A percentile compares a stretch with the other conserved stretches of the same genome.
Evolutionary conservation across 2,113 vertebrate genomes (phyloP).

Genomic region (Tiliqua scincoides): DNA sequence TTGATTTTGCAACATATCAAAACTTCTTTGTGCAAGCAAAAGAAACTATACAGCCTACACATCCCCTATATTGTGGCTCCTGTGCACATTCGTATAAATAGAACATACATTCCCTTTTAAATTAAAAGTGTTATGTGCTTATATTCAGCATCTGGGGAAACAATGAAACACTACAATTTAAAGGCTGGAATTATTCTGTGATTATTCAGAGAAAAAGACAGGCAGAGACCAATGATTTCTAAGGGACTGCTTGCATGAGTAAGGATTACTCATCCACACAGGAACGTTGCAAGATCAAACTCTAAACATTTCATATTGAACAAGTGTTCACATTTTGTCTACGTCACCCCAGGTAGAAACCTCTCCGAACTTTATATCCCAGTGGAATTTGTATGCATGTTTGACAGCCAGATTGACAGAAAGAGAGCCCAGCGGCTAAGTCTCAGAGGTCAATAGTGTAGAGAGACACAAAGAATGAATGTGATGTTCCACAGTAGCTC

Average conservation of each 20-base stretch:
- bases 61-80: background rate
- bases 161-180: slow-evolving; percentile 17
- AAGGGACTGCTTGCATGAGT: slow-evolving; percentile 27
- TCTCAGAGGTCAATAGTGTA: slow-evolving; percentile 42
- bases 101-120: background rate
- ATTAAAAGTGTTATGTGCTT: background rate
- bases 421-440: slow-evolving; percentile 4
- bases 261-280: slow-evolving; percentile 16
- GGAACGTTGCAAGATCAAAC: slow-evolving; percentile 33
- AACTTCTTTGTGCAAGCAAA: background rate
- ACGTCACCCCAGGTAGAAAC: slow-evolving; percentile 51
- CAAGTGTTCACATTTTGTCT: background rate
- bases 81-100: background rate
- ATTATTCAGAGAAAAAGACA: slow-evolving; percentile 8
- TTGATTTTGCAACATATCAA: background rate
- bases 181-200: slow-evolving; percentile 28
- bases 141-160: slow-evolving; percentile 10
- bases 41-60: background rate
- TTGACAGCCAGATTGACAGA: slow-evolving; percentile 9
- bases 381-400: slow-evolving; percentile 35
- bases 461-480: background rate
- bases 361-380: slow-evolving; percentile 45
- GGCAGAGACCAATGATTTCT: slow-evolving; percentile 15
- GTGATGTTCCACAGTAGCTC: background rate
- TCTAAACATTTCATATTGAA: slow-evolving; percentile 27